Conservation (phyloP, 2,113 vertebrate species). For the Morone chrysops region DNA sequence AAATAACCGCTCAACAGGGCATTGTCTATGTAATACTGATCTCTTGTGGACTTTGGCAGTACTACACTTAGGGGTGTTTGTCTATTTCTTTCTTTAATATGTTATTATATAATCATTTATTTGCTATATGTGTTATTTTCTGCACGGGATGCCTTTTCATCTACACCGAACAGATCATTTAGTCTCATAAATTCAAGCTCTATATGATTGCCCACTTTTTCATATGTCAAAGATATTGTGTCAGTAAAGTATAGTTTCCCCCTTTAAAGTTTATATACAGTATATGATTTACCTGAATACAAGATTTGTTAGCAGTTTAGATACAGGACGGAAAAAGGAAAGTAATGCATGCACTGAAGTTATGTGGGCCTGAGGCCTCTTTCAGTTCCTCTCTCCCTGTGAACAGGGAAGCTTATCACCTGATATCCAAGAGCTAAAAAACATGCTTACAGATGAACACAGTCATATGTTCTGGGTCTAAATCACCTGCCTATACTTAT, state of each 20-base stretch:
- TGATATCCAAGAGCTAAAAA: background rate
- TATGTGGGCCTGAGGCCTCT: slow-evolving; percentile 3
- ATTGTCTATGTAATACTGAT: slow-evolving; percentile 22
- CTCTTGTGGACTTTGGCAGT: slow-evolving; percentile 50
- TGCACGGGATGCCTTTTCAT: background rate
- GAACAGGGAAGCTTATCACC: background rate
- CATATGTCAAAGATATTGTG: slow-evolving; percentile 6
- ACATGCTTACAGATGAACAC: background rate
- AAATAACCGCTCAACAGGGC: accelerated
- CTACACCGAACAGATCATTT: background rate
- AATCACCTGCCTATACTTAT: background rate
- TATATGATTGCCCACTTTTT: background rate
- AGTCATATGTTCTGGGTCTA: background rate
- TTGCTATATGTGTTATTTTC: background rate
- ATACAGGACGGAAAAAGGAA: background rate
- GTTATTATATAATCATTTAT: background rate
- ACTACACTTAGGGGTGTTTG: slow-evolving; percentile 1
- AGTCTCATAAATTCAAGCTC: background rate
- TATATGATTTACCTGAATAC: background rate
- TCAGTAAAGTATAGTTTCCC: background rate
- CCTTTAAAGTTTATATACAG: background rate
- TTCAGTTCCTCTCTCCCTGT: background rate
- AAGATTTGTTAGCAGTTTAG: background rate
- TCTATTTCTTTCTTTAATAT: background rate
- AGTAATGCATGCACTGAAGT: background rate